phyloP scores from a whole-genome alignment of 2,113 vertebrate genomes.

The Glaucomys volans region DNA sequence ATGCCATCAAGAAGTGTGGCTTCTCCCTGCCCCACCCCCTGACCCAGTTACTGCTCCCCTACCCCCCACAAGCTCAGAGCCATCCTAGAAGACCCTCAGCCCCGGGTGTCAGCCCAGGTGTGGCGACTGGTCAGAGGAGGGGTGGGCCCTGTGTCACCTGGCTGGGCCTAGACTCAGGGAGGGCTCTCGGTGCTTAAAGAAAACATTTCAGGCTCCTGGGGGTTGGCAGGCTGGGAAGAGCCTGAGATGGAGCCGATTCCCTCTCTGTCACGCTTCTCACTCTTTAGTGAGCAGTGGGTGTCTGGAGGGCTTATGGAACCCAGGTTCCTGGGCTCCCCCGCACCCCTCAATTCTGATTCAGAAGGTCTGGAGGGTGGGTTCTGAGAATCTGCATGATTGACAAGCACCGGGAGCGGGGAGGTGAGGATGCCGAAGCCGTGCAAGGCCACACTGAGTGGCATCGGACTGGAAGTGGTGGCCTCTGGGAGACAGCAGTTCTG shows the following conservation, averaged over 20 bases:
- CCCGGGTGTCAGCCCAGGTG: not conserved
- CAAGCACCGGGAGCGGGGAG: not conserved
- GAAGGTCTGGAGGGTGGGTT: not conserved
- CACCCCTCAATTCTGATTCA: not conserved
- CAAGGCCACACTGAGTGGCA: not conserved
- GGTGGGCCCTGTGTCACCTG: not conserved
- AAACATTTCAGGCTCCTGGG: not conserved
- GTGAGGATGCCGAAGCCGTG: not conserved
- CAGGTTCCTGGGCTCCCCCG: not conserved
- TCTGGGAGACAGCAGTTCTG: not conserved
- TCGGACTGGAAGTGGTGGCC: not conserved
- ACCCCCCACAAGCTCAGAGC: not conserved
- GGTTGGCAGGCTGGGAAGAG: not conserved
- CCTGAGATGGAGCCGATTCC: not conserved
- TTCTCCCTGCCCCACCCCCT: conserved; percentile 5
- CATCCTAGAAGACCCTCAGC: not conserved
- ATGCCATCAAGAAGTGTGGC: conserved; percentile 54
- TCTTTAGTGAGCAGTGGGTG: not conserved
- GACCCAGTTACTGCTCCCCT: not conserved
- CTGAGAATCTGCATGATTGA: not conserved
- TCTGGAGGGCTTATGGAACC: not conserved
- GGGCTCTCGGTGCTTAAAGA: not conserved
- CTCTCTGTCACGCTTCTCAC: not conserved
- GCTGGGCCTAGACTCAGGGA: not conserved
- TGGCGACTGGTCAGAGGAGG: not conserved